Evolutionary conservation across 2,113 vertebrate genomes (phyloP), one percentile per base, ranked within the genome.

Genomic region (Neodontobutis hainanensis): DNA sequence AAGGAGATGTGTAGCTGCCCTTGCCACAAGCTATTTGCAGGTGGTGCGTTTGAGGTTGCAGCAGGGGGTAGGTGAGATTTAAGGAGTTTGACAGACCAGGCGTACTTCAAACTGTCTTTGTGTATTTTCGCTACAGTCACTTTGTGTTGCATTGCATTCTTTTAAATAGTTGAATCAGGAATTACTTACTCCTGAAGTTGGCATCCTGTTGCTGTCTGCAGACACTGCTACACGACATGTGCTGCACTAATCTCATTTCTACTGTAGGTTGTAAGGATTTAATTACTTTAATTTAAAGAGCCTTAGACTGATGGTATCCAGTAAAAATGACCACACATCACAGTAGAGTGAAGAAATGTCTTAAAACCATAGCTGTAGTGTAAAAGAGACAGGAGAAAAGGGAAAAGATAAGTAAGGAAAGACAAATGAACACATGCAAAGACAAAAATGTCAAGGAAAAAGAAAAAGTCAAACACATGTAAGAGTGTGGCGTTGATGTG

Each of bases 201-300:
- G 44, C 34, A 12, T 6, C 16, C 15, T 57, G 0, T 38, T 40
- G 3, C 38, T 47, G 40, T 27, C 19, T 27, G 19, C 19, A 27
- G 19, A 27, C 19, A 27, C 19, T 27, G 19, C 19, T 27, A 27
- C 19, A 2, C 19, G 19, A 27, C 19, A 47, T 35, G 38, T 77
- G 12, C 65, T 51, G 44, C 4, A 45, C 47, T 74, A 61, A 74
- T 63, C 70, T 45, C 14, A 58, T 77, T 57, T 48, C 6, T 5
- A 1, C 15, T 19, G 44, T 0, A 48, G 71, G 67, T 72, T 75
- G 51, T 64, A 68, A 52, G 32, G 63, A 55, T 68, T 49, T 27
- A 38, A 36, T 73, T 50, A 78, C 63, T 78, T 48, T 58, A 59
- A 70, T 67, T 36, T 34, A 55, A 42, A 10, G n/a, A 49, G 38